These are phyloP conservation scores for Asobara japonica DNA, from an alignment of 1,140 invertebrate species.

Conservation along the genomic window DNA sequence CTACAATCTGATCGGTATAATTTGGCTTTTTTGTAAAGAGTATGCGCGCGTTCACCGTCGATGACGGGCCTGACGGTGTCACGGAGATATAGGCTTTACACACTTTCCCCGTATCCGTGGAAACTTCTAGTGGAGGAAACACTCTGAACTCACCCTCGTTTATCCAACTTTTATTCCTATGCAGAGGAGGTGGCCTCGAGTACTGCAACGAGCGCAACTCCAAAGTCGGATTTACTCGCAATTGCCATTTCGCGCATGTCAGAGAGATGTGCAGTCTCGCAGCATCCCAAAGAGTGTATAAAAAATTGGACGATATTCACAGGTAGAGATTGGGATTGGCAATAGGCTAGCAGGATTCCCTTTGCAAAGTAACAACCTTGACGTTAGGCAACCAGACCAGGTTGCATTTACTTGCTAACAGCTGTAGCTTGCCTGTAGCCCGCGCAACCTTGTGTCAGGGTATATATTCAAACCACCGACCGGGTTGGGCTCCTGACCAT, in stretches of 20 bases:
- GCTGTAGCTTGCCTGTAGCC: too few species aligned
- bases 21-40: constrained; percentile 15
- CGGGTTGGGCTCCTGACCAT: too few species aligned
- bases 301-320: not conserved
- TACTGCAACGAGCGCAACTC: constrained; percentile 24
- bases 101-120: not conserved
- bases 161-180: not conserved
- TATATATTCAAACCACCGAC: too few species aligned
- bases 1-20: constrained; percentile 26
- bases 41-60: constrained; percentile 6
- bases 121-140: not conserved
- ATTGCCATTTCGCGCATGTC: constrained; percentile 41
- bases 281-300: not conserved
- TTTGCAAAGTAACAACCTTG: too few species aligned
- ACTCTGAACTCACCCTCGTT: not conserved
- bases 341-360: too few species aligned
- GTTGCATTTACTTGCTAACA: too few species aligned
- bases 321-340: too few species aligned
- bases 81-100: not conserved
- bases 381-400: too few species aligned
- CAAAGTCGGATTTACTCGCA: constrained; percentile 33
- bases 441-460: too few species aligned
- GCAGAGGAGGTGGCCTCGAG: constrained; percentile 23
- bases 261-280: constrained; percentile 27
- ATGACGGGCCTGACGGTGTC: not conserved